Percentiles rank a stretch among this genome's conserved stretches.
Conservation (phyloP, 2,797 vertebrate species). For the Percopsis omiscomaycus region DNA sequence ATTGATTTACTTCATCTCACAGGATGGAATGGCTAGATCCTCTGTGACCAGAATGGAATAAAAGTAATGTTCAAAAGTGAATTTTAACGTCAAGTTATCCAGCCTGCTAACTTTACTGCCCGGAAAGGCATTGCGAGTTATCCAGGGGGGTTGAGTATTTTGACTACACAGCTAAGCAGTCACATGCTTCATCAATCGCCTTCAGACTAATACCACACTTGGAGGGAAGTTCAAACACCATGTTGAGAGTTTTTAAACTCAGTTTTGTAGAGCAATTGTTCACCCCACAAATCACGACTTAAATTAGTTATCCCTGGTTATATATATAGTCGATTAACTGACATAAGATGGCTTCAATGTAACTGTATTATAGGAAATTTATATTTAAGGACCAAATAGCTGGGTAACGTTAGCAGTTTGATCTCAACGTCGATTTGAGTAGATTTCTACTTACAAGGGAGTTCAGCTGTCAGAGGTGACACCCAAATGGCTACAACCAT, state of each 20-base stretch:
- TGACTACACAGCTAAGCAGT: constrained; percentile 49
- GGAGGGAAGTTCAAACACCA: constrained; percentile 67
- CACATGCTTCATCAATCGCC: constrained; percentile 72
- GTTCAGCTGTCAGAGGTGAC: constrained; percentile 61
- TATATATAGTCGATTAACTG: too few species aligned
- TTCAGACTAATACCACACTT: constrained; percentile 14
- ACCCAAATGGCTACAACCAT: constrained; percentile 59
- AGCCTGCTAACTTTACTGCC: constrained; percentile 14
- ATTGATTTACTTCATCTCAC: constrained; percentile 10
- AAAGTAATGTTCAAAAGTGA: not conserved
- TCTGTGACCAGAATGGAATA: too few species aligned
- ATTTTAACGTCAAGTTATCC: not conserved
- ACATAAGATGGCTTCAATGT: too few species aligned
- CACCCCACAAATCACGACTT: too few species aligned
- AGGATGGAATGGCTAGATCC: not conserved
- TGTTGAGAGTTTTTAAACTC: not conserved
- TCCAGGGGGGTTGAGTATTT: constrained; percentile 25
- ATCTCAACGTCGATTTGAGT: not conserved
- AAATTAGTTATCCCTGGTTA: too few species aligned
- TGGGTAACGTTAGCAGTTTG: not conserved
- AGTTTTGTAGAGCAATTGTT: too few species aligned
- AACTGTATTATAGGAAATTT: too few species aligned
- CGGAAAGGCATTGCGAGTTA: not conserved
- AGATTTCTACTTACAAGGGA: constrained; percentile 63
- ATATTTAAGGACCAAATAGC: not conserved